Conservation (phyloP, 2,797 vertebrate genomes). For the Fundulus diaphanus region DNA sequence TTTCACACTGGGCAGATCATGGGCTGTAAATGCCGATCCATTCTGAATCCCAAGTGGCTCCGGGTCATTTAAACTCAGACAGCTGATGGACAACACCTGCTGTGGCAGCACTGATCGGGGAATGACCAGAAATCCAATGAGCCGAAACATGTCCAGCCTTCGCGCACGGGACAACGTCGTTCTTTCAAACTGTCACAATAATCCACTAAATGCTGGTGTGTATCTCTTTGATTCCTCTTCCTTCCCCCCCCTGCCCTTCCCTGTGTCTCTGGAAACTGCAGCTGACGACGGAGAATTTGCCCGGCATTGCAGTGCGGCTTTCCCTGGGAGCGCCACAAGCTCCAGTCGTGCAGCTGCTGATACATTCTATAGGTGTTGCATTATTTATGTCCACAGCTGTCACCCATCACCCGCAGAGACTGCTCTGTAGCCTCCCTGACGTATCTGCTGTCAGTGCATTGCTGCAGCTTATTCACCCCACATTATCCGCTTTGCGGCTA, state of each 20-base stretch:
- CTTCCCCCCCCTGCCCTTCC: neutral
- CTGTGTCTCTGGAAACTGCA: constrained; percentile 14
- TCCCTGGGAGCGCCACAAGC: constrained; percentile 46
- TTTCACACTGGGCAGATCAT: constrained; percentile 31
- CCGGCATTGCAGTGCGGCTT: constrained; percentile 46
- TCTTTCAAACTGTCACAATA: neutral
- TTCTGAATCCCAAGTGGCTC: constrained; percentile 18
- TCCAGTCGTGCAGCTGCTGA: constrained; percentile 53
- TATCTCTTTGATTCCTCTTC: constrained; percentile 1
- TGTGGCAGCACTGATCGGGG: neutral
- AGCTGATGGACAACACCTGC: constrained; percentile 27
- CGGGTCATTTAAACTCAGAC: constrained; percentile 24
- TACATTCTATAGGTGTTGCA: constrained; percentile 55
- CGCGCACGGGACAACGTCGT: neutral
- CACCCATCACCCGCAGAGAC: constrained; percentile 55
- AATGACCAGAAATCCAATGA: neutral
- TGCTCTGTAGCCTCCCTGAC: constrained; percentile 48
- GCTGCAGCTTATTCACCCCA: constrained; percentile 45
- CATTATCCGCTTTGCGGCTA: constrained; percentile 28
- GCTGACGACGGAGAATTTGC: constrained; percentile 39
- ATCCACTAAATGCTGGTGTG: neutral
- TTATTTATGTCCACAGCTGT: constrained; percentile 69
- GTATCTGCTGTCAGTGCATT: constrained; percentile 51
- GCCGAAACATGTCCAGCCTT: neutral
- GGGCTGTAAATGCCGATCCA: constrained; percentile 29